These are phyloP conservation scores for Yponomeuta evonymella DNA, from an alignment of 2,888 invertebrate genomes.

Conservation along the genomic window DNA sequence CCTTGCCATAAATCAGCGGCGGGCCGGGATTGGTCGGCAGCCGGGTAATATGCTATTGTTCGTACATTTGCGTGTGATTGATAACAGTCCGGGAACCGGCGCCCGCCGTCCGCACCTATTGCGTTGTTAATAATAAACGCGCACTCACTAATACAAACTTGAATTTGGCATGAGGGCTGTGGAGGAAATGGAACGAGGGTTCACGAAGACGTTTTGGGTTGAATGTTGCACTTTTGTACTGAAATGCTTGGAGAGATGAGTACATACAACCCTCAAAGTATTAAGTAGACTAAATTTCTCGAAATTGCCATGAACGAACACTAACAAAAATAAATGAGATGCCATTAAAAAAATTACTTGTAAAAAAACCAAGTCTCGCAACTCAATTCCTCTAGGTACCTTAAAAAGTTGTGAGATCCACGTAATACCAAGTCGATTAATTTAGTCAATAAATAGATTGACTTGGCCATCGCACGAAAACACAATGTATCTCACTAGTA, in stretches of 20 bases:
- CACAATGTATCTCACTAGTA: no score
- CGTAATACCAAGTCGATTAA: no score
- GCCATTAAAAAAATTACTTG: no score
- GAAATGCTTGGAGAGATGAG: background rate
- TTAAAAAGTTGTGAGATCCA: no score
- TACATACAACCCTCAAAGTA: background rate
- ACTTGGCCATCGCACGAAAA: no score
- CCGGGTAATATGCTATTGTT: constrained; percentile 46
- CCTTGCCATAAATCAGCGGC: constrained; percentile 37
- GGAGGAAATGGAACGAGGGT: background rate
- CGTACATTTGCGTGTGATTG: constrained; percentile 58
- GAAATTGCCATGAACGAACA: no score
- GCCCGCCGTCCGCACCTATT: constrained; percentile 17
- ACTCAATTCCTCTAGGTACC: no score
- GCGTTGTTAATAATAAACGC: constrained; percentile 28
- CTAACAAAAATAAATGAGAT: no score
- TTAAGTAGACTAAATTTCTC: no score
- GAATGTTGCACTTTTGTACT: background rate
- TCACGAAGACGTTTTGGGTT: background rate
- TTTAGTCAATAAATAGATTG: no score
- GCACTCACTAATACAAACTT: constrained; percentile 15
- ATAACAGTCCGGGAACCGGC: constrained; percentile 35
- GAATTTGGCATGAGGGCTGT: constrained; percentile 3
- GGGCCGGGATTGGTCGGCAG: constrained; percentile 26
- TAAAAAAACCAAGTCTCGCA: no score